These are phyloP conservation scores for Onychomys leucogaster DNA, from an alignment of 2,797 vertebrate genomes.

Conservation along the genomic window DNA sequence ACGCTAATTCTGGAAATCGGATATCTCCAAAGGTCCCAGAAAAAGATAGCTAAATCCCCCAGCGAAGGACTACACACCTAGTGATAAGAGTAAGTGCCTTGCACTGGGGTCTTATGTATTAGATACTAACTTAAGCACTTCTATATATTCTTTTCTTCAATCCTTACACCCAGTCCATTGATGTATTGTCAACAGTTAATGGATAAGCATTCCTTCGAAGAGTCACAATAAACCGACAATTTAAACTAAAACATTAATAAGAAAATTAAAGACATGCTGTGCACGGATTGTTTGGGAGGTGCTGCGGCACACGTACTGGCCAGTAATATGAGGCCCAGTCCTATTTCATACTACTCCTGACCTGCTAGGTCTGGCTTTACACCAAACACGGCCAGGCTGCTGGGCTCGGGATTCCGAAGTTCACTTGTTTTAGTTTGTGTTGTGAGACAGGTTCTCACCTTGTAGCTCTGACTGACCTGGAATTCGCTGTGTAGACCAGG, in stretches of 20 bases:
- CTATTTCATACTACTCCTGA: too few species aligned
- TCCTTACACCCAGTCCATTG: background rate
- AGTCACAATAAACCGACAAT: background rate
- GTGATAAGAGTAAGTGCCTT: background rate
- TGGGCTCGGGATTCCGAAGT: background rate
- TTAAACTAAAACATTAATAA: background rate
- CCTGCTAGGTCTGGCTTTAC: too few species aligned
- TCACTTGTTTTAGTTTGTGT: background rate
- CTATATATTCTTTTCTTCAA: background rate
- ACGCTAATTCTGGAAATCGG: background rate
- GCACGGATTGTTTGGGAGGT: fast-evolving
- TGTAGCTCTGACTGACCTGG: background rate
- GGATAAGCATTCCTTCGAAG: background rate
- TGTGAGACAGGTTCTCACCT: background rate
- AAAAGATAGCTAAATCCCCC: background rate
- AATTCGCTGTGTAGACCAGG: background rate
- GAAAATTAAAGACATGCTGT: background rate
- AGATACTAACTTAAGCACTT: background rate
- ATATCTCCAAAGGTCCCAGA: background rate
- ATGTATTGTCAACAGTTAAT: background rate
- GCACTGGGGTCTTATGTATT: background rate
- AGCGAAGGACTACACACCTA: background rate
- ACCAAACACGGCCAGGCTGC: background rate
- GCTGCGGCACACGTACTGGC: fast-evolving
- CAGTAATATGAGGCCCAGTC: background rate